phyloP scores from a whole-genome alignment of 2,113 vertebrate species.

The Tachysurus fulvidraco region DNA sequence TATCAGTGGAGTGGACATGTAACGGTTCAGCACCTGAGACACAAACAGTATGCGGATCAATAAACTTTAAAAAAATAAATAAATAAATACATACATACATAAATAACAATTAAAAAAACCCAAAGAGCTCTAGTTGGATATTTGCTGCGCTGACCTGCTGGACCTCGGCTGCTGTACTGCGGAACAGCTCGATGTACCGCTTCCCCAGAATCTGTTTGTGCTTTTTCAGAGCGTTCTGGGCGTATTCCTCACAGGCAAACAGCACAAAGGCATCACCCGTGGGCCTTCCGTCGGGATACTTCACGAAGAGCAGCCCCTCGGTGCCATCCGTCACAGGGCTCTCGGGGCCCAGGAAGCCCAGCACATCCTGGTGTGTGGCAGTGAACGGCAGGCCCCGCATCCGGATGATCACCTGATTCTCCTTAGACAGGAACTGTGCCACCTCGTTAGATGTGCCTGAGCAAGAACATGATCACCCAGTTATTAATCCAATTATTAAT shows the following conservation, averaged over 20 bases:
- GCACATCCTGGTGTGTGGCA: slow-evolving; percentile 84
- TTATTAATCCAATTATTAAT: too few relatives aligned
- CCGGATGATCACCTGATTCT: slow-evolving; percentile 95
- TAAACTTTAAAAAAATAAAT: neutral
- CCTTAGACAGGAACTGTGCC: slow-evolving; percentile 91
- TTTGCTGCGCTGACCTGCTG: slow-evolving; percentile 82
- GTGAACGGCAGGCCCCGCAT: slow-evolving; percentile 93
- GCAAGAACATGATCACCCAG: too few relatives aligned
- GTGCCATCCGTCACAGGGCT: slow-evolving; percentile 87
- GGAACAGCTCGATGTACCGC: slow-evolving; percentile 94
- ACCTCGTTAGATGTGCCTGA: slow-evolving; percentile 95
- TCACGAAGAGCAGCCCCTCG: slow-evolving; percentile 93
- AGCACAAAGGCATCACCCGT: slow-evolving; percentile 95
- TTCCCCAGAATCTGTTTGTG: slow-evolving; percentile 97
- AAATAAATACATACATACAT: too few relatives aligned
- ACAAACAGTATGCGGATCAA: neutral
- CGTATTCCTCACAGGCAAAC: slow-evolving; percentile 94
- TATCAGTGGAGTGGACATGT: slow-evolving; percentile 90
- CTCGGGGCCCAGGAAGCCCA: slow-evolving; percentile 86
- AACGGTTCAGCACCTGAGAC: slow-evolving; percentile 88
- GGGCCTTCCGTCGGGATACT: slow-evolving; percentile 92
- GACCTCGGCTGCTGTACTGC: slow-evolving; percentile 94
- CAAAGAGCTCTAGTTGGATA: neutral
- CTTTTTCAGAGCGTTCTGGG: slow-evolving; percentile 90
- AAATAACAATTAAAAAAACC: too few relatives aligned